phyloP scores from a whole-genome alignment of 1,140 invertebrate genomes.

The Calephelis virginiensis region DNA sequence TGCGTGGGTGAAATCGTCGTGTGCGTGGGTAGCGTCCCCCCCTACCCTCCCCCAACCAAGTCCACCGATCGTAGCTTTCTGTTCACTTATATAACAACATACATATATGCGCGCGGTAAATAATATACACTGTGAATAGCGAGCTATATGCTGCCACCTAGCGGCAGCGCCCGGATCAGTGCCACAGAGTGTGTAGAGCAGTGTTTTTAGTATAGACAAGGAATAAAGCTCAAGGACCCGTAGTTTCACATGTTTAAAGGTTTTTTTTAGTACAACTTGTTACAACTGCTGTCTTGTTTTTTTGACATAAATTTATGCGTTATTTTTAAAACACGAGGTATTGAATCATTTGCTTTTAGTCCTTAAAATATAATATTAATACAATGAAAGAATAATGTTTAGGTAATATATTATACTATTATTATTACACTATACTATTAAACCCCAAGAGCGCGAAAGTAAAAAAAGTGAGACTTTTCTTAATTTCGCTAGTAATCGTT shows the following conservation, averaged over 20 bases:
- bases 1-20: constrained; percentile 40
- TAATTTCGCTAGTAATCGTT: no score
- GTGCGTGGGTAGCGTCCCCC: constrained; percentile 39
- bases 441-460: no score
- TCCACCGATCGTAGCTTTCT: constrained; percentile 72
- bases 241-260: constrained; percentile 37
- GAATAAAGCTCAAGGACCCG: constrained; percentile 44
- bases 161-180: constrained; percentile 49
- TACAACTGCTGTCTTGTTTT: constrained; percentile 6
- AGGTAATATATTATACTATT: no score
- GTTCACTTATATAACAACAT: constrained; percentile 77
- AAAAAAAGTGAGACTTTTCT: no score
- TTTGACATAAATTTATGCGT: not conserved
- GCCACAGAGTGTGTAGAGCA: constrained; percentile 54
- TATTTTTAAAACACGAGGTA: no score
- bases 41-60: constrained; percentile 32
- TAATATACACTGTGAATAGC: constrained; percentile 73
- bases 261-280: constrained; percentile 23
- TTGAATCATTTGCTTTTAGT: no score
- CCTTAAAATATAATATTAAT: no score
- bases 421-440: no score
- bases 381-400: no score
- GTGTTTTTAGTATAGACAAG: constrained; percentile 49
- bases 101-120: constrained; percentile 70
- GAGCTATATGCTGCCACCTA: constrained; percentile 75